Evolutionary conservation across 2,113 vertebrate genomes (phyloP), one percentile per base, ranked within the genome.

Genomic region (Archocentrus centrarchus): DNA sequence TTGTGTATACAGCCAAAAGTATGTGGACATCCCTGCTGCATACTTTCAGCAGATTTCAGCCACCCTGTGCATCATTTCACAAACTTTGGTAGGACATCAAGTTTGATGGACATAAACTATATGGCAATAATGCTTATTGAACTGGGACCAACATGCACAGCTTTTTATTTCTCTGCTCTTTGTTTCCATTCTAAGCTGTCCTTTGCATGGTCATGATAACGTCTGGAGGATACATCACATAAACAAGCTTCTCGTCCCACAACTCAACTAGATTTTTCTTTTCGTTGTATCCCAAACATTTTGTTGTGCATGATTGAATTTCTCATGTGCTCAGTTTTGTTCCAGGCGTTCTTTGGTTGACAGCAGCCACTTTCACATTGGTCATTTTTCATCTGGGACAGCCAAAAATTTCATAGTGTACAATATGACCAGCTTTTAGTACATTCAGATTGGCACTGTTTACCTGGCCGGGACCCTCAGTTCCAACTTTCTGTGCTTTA

Each of bases 391-490:
- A 11, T 53, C 24, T 73, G 44, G 44, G 24, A 20, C 44, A 70
- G 13, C 10, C 11, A 15, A 18, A 50, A 50, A 73, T 73, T 0
- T 0, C 15, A 32, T 0, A 3, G 44, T 47, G 7, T 32, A 17
- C 30, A 61, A 27, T 32, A 17, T 61, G 27, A 27, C 27, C 27
- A 32, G 27, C 9, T 2, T 35, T 30, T 15, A 35, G 60, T 11
- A 20, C 30, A 20, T 35, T 62, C 10, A 35, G 27, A 35, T 4
- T 3, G 17, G 17, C 27, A 32, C 27, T 61, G 3, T 35, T 62
- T 62, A 9, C 11, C 18, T 35, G 60, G 2, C 18, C 59, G 32
- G 7, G 15, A 32, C 15, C 17, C 66, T 70, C 44, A 20, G 24
- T 73, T 53, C 50, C 44, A 73, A 8, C 27, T 32, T 53, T 70